phyloP scores from a whole-genome alignment of 2,113 vertebrate species.

The Macquaria ambigua region DNA sequence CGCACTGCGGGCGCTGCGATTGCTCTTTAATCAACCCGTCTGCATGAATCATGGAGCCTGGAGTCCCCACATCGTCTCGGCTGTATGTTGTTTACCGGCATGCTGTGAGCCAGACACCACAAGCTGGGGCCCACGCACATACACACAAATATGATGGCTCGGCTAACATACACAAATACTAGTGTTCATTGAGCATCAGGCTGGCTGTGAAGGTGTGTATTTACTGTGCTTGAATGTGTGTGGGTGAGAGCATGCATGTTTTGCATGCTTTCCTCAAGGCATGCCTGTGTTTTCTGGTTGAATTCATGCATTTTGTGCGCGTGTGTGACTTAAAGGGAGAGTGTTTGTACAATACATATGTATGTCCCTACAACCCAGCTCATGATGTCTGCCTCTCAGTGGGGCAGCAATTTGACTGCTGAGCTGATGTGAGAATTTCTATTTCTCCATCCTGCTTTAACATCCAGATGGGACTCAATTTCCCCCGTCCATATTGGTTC shows the following conservation, averaged over 20 bases:
- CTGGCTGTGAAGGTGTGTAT: constrained; percentile 34
- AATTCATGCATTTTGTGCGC: constrained; percentile 38
- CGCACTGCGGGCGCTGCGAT: constrained; percentile 64
- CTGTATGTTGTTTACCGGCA: constrained; percentile 71
- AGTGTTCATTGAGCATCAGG: constrained; percentile 18
- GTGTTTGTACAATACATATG: constrained; percentile 41
- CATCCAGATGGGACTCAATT: constrained; percentile 66
- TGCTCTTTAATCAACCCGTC: constrained; percentile 79
- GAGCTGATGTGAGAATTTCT: constrained; percentile 67
- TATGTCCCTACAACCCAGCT: constrained; percentile 34
- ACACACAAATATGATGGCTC: constrained; percentile 36
- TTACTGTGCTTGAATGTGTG: neutral
- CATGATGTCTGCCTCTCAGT: constrained; percentile 49
- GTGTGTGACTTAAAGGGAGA: neutral
- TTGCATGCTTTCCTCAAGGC: constrained; percentile 26
- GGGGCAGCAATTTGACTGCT: constrained; percentile 56
- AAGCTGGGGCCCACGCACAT: constrained; percentile 52
- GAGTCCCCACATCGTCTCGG: constrained; percentile 63
- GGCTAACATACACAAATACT: constrained; percentile 25
- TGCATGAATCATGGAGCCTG: constrained; percentile 67
- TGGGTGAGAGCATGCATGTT: constrained; percentile 18
- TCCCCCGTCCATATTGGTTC: constrained; percentile 47
- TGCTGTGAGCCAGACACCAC: constrained; percentile 69
- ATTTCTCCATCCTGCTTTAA: constrained; percentile 59
- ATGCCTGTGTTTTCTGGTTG: constrained; percentile 24